Conservation (phyloP, 2,113 vertebrate species). For the Hypocryptadius cinnamomeus region DNA sequence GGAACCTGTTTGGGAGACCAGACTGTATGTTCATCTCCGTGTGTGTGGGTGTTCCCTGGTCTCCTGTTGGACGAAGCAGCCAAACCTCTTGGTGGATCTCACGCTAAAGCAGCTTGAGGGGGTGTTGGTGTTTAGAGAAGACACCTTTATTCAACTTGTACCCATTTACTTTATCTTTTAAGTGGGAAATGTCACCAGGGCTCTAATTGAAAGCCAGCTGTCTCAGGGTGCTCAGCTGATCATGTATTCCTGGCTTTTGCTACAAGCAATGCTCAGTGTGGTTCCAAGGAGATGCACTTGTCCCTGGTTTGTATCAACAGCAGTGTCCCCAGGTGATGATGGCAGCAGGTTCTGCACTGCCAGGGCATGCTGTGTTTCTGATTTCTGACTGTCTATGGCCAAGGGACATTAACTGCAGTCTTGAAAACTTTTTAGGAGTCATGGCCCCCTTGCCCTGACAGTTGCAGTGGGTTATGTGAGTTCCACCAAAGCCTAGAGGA, state of each 20-base stretch:
- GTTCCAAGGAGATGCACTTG: background rate
- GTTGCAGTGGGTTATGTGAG: background rate
- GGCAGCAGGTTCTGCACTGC: background rate
- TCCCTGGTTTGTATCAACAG: background rate
- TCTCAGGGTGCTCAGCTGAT: background rate
- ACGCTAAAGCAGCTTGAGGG: background rate
- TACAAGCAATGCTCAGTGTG: background rate
- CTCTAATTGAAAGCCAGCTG: background rate
- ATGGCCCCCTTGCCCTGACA: background rate
- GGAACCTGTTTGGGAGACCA: background rate
- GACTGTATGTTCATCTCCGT: fast-evolving
- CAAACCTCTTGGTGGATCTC: background rate
- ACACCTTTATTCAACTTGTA: background rate
- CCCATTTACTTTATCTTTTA: background rate
- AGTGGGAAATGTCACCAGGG: background rate
- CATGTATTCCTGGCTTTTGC: background rate
- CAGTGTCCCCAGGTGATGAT: background rate
- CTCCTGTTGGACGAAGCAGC: background rate
- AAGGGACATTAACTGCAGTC: background rate
- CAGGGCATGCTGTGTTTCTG: background rate
- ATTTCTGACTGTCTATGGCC: background rate
- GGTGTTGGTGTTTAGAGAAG: background rate
- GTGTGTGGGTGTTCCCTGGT: background rate
- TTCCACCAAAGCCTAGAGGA: background rate
- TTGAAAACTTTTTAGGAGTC: background rate